Conservation (phyloP, 2,113 vertebrate genomes). For the Microtus richardsoni region DNA sequence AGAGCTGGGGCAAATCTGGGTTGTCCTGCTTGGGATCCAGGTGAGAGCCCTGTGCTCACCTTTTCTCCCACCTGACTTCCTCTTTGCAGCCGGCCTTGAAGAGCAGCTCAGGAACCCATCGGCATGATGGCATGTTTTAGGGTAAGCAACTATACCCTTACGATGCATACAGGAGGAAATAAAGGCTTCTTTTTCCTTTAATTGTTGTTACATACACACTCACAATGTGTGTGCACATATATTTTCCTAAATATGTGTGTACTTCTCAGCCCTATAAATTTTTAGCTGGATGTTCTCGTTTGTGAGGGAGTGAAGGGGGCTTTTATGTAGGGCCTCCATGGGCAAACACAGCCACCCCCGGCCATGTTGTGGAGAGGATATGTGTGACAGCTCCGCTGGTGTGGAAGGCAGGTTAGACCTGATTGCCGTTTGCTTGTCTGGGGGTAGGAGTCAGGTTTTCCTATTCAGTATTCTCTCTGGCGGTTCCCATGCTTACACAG, state of each 20-base stretch:
- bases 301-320: constrained; percentile 76
- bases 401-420: background rate
- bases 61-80: background rate
- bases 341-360: constrained; percentile 55
- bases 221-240: background rate
- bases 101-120: constrained; percentile 64
- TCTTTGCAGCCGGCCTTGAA: constrained; percentile 50
- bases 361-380: background rate
- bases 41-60: background rate
- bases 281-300: constrained; percentile 85
- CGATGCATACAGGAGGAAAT: constrained; percentile 82
- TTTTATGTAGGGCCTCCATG: constrained; percentile 77
- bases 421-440: background rate
- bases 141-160: constrained; percentile 84
- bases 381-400: constrained; percentile 29
- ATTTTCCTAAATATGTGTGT: background rate
- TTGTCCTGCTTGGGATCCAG: background rate
- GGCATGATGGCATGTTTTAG: constrained; percentile 78
- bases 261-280: background rate
- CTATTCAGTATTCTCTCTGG: background rate
- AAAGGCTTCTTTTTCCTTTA: constrained; percentile 67
- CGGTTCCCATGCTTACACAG: background rate
- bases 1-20: background rate
- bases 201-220: background rate
- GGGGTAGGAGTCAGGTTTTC: background rate